Evolutionary conservation across 2,113 vertebrate genomes (phyloP).

Genomic region (Circaetus gallicus): DNA sequence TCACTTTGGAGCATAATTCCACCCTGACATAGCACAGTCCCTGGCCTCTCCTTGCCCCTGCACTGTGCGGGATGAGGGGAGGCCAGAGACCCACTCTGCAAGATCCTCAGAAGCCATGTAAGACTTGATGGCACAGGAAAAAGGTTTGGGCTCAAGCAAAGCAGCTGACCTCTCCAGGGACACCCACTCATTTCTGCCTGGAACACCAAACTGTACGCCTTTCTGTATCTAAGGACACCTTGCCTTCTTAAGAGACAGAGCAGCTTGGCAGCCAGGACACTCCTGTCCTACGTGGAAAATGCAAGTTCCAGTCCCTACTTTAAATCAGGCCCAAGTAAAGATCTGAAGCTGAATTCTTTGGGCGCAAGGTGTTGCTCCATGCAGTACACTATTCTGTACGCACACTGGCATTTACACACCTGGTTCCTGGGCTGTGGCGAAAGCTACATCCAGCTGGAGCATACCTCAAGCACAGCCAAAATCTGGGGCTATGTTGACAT

Average conservation of each 20-base stretch:
- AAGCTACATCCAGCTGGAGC: neutral
- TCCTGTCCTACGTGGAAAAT: neutral
- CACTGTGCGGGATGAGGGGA: accelerated
- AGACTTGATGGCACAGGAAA: neutral
- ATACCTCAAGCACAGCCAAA: neutral
- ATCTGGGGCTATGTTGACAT: accelerated
- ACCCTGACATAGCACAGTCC: neutral
- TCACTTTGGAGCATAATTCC: neutral
- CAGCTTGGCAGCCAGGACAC: neutral
- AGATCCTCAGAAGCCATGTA: neutral
- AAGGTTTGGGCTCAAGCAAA: neutral
- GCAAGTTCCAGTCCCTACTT: neutral
- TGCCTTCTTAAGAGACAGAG: neutral
- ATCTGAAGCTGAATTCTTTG: neutral
- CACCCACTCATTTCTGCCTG: neutral
- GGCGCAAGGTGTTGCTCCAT: neutral
- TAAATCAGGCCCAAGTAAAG: neutral
- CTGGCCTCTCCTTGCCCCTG: neutral
- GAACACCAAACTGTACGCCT: accelerated
- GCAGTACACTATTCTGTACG: neutral
- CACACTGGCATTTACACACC: neutral
- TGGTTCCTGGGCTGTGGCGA: neutral
- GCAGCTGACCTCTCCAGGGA: neutral
- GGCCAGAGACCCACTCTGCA: accelerated
- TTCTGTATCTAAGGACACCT: neutral